A percentile compares a stretch with the other conserved stretches of the same genome.
Conservation (phyloP, 35 echinoderm and acorn worm genomes). For the Patiria miniata region DNA sequence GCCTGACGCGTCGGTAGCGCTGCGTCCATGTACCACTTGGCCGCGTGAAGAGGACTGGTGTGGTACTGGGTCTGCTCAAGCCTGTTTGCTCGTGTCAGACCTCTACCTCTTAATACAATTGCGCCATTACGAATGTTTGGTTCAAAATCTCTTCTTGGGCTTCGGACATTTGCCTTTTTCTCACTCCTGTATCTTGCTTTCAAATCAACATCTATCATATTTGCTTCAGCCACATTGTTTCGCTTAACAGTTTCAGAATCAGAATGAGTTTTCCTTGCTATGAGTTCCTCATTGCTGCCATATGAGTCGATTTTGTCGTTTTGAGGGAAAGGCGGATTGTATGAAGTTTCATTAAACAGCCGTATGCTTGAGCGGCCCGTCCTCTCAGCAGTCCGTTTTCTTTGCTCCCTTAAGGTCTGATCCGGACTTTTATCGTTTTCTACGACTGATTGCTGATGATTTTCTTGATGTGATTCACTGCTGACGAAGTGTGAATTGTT, state of each 20-base stretch:
- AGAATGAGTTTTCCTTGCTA: neutral
- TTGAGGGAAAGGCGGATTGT: neutral
- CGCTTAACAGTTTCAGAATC: neutral
- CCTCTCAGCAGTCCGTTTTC: too few species aligned
- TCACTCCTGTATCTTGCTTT: neutral
- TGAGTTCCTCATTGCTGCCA: neutral
- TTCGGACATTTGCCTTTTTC: too few species aligned
- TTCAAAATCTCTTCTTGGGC: neutral
- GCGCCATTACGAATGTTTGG: neutral
- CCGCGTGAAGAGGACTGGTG: slow-evolving; percentile 32
- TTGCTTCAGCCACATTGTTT: neutral
- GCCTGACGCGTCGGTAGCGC: neutral
- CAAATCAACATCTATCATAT: neutral
- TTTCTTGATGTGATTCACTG: too few species aligned
- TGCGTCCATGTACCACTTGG: slow-evolving; percentile 36
- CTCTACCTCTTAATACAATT: neutral
- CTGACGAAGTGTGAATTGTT: too few species aligned
- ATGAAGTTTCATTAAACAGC: neutral
- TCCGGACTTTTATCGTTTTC: too few species aligned
- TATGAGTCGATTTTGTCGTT: neutral
- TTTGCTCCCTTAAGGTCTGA: too few species aligned
- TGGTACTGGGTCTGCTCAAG: slow-evolving; percentile 15
- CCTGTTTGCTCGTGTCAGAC: neutral
- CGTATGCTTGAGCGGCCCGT: too few species aligned
- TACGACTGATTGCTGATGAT: too few species aligned